Percentiles rank a stretch among this genome's conserved stretches.
Evolutionary conservation across 2,797 vertebrate species (phyloP).

Genomic region (Chaenodraco wilsoni): DNA sequence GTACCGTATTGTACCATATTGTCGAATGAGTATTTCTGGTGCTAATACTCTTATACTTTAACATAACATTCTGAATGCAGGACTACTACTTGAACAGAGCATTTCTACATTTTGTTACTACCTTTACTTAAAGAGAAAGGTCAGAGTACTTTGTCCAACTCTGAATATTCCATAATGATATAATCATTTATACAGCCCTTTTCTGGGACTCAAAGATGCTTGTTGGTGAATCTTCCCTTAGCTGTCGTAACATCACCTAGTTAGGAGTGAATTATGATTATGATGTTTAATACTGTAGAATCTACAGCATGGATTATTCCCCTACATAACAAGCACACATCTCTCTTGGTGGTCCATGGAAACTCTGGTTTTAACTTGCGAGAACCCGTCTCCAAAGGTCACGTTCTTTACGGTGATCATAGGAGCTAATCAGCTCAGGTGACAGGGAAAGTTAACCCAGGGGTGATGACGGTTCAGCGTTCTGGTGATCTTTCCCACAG

Average conservation of each 20-base stretch:
- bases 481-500: conserved; percentile 29
- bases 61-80: too few relatives aligned
- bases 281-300: neutral
- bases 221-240: neutral
- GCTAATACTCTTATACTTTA: too few relatives aligned
- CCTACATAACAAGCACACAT: neutral
- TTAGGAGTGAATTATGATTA: neutral
- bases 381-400: conserved; percentile 15
- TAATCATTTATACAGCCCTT: too few relatives aligned
- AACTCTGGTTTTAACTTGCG: neutral
- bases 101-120: too few relatives aligned
- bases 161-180: too few relatives aligned
- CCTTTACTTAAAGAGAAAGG: too few relatives aligned
- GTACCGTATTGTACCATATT: too few relatives aligned
- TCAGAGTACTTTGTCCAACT: too few relatives aligned
- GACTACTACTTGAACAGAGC: too few relatives aligned
- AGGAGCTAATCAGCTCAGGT: conserved; percentile 18
- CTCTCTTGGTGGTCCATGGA: conserved; percentile 6
- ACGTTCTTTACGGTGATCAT: neutral
- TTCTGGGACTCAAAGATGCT: too few relatives aligned
- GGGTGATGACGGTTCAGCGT: conserved; percentile 14
- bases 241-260: neutral
- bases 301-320: neutral
- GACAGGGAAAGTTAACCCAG: conserved; percentile 28
- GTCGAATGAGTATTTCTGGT: too few relatives aligned